A percentile compares a stretch with the other conserved stretches of the same genome.
Evolutionary conservation across 2,888 invertebrate species (phyloP).

Genomic region (Drosophila melanocephala): DNA sequence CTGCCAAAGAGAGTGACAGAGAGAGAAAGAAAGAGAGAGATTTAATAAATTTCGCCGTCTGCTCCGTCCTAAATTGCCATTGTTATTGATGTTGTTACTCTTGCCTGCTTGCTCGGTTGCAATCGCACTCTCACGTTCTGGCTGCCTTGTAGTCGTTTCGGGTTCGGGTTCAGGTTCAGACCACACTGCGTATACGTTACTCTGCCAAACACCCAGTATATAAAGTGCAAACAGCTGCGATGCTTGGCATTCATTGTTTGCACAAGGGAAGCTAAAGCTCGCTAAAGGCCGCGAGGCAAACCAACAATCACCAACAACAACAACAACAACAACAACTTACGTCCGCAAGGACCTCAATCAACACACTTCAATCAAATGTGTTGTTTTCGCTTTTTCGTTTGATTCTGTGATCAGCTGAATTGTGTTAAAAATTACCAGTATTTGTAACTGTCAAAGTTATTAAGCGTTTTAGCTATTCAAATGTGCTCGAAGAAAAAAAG

Average conservation of each 20-base stretch:
- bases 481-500: constrained; percentile 25
- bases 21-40: constrained; percentile 20
- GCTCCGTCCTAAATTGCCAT: constrained; percentile 26
- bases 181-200: constrained; percentile 47
- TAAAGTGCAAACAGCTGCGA: constrained; percentile 65
- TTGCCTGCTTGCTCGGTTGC: constrained; percentile 12
- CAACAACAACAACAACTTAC: background rate
- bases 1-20: constrained; percentile 14
- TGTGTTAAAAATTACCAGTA: constrained; percentile 33
- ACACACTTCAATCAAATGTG: constrained; percentile 1
- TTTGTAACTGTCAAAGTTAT: constrained; percentile 54
- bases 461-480: constrained; percentile 47
- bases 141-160: constrained; percentile 19
- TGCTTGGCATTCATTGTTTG: constrained; percentile 76
- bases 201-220: constrained; percentile 51
- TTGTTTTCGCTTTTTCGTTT: background rate
- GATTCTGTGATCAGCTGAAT: constrained; percentile 16
- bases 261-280: constrained; percentile 59
- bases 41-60: constrained; percentile 45
- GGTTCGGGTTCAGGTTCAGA: constrained; percentile 55
- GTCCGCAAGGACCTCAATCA: constrained; percentile 31
- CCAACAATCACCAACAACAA: constrained; percentile 5
- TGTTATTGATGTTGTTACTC: background rate
- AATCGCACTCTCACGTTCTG: constrained; percentile 17
- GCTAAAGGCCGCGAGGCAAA: constrained; percentile 3